Base-by-base conservation (phyloP, 2,888 invertebrate genomes). In the Tortricodes alternella region DNA sequence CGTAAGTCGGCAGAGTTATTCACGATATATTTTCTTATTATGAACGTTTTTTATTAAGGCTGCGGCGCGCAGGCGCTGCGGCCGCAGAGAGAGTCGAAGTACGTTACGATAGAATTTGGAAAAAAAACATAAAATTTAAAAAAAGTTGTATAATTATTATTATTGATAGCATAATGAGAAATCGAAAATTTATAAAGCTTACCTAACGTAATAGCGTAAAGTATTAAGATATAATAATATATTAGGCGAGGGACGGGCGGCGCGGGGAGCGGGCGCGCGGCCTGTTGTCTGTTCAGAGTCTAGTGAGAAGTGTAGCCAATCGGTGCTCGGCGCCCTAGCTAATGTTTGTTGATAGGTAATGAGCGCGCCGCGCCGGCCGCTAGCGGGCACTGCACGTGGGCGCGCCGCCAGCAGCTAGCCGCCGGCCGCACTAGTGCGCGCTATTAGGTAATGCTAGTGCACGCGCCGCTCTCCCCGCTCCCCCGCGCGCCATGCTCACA, bases 21-120 rank as follows among this genome's bases (percentile, higher is more conserved):
- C 89, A 90, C 89, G 81, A 91, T 91, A 92, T 91, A 92, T 92
- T 92, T 92, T 93, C 92, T 87, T 93, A 92, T 92, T 92, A 89
- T 90, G 89, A 89, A 91, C 91, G 91, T 92, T 92, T 92, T 92
- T 92, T 89, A 90, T 89, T 87, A 87, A 55, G 92, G 92, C 89
- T 91, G 92, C 87, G 88, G 92, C 89, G 92, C 77, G 80, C 75
- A n/a, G n/a, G 62, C 68, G 74, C 74, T 78, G 79, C 56, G 83
- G 86, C 85, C 85, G 74, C 83, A 83, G 89, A 89, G 85, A 88
- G 89, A 89, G 80, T 85, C 85, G 89, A 86, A 77, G 79, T 85
- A 86, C 83, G 86, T 89, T 89, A 90, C 85, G 85, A 89, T 90
- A 89, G 89, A 88, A 89, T 89, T 90, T 90, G 83, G 88, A 89